Conservation (phyloP, 2,888 invertebrate species). For the Phanerotoma sp. region DNA sequence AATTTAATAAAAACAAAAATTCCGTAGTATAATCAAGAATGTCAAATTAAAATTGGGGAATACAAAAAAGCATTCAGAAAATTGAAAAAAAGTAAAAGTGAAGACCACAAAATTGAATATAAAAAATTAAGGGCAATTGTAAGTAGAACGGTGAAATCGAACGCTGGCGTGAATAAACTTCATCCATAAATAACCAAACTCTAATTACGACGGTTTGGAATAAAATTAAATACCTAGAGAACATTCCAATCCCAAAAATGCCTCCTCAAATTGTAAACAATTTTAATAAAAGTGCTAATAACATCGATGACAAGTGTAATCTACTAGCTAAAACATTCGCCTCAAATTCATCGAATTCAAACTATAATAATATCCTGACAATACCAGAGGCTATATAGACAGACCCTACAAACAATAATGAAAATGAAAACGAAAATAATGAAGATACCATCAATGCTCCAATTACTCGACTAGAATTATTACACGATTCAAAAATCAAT, state of each 20-base stretch:
- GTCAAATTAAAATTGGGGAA: conserved; percentile 12
- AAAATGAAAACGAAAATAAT: neutral
- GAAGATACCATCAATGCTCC: neutral
- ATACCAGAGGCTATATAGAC: neutral
- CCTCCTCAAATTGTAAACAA: neutral
- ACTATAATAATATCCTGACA: conserved; percentile 1
- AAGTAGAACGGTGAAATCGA: conserved; percentile 25
- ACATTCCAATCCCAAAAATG: neutral
- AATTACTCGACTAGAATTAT: conserved; percentile 2
- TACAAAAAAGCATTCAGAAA: conserved; percentile 27
- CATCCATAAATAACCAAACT: conserved; percentile 9
- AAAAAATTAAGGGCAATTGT: conserved; percentile 23
- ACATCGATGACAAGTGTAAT: conserved; percentile 1
- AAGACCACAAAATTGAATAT: conserved; percentile 23
- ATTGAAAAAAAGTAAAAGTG: conserved; percentile 23
- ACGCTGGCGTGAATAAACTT: conserved; percentile 26
- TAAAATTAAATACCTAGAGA: conserved; percentile 24
- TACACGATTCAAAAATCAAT: neutral
- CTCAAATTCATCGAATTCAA: conserved; percentile 8
- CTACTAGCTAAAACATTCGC: conserved; percentile 8
- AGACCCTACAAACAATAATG: neutral
- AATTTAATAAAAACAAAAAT: conserved; percentile 20
- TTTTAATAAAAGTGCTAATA: neutral
- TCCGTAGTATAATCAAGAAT: conserved; percentile 34
- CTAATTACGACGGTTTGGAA: conserved; percentile 11